Base-by-base conservation (phyloP, 2,888 invertebrate genomes). In the Plebejus anna region DNA sequence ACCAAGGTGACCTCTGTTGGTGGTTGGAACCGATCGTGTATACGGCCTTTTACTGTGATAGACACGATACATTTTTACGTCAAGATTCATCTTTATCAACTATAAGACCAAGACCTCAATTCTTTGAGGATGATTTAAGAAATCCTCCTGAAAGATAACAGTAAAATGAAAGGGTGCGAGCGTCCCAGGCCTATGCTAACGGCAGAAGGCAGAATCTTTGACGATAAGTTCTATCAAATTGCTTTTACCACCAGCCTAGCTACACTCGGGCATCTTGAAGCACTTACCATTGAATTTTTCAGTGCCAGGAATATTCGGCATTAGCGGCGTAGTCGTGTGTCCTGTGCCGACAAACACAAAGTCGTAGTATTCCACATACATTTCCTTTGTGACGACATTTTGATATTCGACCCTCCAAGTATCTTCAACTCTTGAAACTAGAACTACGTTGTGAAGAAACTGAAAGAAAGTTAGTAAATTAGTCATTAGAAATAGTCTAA, bases 301-400 rank as follows among this genome's bases (percentile, higher is more conserved):
- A 82, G 89, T 87, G 38, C 90, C 90, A 6, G 85, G 83, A 73
- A 89, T 84, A 57, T 85, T 81, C 1, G 94, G 94, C 82, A 86
- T 82, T 51, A 86, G 87, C 1, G 92, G 89, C 80, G 90, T 89
- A 80, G 88, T 91, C 76, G 89, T 89, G 81, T 94, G 96, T 87
- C 97, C 97, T 81, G 95, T 96, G 80, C 96, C 96, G 16, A 97
- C 89, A 78, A 96, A 92, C 7, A 97, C 89, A 75, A 94, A 95
- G 81, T 97, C 96, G 83, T 94, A 97, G 32, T 90, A 88, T 66
- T 92, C 90, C 78, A 87, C 89, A 78, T 85, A 89, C n/a, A 83
- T 84, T 70, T 89, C 85, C 4, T 84, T 85, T 2, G 88, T 89
- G n/a, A 84, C 75, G 1, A 91, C 82, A 73, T 89, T 80, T 77